Base-by-base conservation (phyloP, 2,797 vertebrate species). In the Periophthalmus magnuspinnatus region DNA sequence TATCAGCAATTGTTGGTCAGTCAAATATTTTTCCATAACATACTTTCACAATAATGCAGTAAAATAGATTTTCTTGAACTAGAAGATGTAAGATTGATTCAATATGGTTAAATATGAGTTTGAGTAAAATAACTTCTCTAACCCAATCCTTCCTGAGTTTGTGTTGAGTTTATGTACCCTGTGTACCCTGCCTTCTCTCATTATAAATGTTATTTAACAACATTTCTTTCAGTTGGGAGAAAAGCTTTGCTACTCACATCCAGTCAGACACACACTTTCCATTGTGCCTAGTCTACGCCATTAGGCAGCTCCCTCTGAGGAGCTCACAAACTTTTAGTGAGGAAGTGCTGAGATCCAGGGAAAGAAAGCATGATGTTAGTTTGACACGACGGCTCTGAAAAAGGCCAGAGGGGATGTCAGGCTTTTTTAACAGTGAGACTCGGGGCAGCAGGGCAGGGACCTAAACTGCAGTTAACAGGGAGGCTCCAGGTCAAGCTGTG, bases 141-240 rank as follows among this genome's bases (percentile, higher is more conserved):
- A 55, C 69, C 22, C 33, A 69, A 72, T 5, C 65, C 69, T 82
- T 67, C 78, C 72, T 79, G 74, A 68, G 76, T 7, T 59, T 67
- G 57, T 60, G 75, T 77, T 79, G 74, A 68, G 76, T 7, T 59
- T 67, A 57, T 60, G 75, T 77, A n/a, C n/a, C 77, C 69, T 70
- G 57, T 34, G 59, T 61, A 34, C 16, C 6, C 6, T 76, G 69
- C 50, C 81, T 80, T 65, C 56, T 75, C 72, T 86, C 85, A 86
- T 87, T 84, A 86, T 86, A 85, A 84, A 80, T 74, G 78, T 86
- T 86, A 84, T 77, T 87, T 75, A 90, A 84, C 78, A 71, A 74
- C 76, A 28, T 55, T 57, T 84, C 81, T 69, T 71, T 82, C 48
- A 9, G 70, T 55, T 59, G 69, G 78, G 72, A n/a, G 77, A 77